These are phyloP conservation scores for Chrysotoxum bicinctum DNA, from an alignment of 2,888 invertebrate species.

Conservation along the genomic window DNA sequence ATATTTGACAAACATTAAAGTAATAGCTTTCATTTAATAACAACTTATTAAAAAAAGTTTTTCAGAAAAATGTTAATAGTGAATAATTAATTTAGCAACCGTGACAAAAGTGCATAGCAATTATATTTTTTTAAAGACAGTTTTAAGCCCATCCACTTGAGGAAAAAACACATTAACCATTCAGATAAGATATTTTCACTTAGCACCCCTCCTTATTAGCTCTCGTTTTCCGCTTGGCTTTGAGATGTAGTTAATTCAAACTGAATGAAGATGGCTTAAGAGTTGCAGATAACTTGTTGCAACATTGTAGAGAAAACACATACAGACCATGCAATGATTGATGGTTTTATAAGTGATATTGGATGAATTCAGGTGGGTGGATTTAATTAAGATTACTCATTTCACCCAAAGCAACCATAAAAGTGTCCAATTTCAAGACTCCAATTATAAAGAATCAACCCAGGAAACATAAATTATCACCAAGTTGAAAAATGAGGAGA, in stretches of 20 bases:
- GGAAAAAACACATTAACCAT: constrained; percentile 27
- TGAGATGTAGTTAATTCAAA: constrained; percentile 14
- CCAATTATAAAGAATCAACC: background rate
- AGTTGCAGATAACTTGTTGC: constrained; percentile 1
- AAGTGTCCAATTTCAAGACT: background rate
- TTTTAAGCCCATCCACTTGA: background rate
- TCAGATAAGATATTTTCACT: constrained; percentile 6
- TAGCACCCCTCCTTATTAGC: background rate
- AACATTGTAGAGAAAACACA: background rate
- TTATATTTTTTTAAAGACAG: no score
- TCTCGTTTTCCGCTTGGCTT: background rate
- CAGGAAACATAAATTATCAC: constrained; percentile 34
- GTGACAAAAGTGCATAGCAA: background rate
- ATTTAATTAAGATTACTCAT: constrained; percentile 41
- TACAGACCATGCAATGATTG: constrained; percentile 2
- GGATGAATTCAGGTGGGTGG: constrained; percentile 40
- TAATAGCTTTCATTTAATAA: no score
- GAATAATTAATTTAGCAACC: background rate
- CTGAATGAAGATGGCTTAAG: background rate
- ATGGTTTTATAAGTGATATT: constrained; percentile 47
- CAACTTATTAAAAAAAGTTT: no score
- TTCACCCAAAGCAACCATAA: background rate
- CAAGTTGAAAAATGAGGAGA: constrained; percentile 1
- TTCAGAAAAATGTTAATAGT: background rate
- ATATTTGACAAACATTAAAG: no score